Evolutionary conservation across 1,140 invertebrate genomes (phyloP).

Genomic region (Zaprionus inermis): DNA sequence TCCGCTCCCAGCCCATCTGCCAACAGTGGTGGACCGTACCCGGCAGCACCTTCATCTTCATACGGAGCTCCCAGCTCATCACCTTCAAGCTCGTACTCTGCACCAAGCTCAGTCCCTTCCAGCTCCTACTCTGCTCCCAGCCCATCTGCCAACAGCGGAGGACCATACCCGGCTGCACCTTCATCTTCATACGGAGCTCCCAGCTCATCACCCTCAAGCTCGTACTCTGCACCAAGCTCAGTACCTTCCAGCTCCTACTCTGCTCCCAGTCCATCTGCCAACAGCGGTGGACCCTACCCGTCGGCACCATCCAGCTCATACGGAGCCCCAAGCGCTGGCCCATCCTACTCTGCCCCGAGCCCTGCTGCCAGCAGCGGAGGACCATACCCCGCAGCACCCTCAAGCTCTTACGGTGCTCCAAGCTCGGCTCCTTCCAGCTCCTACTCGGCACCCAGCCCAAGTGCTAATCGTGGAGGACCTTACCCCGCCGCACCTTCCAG

Average conservation of each 20-base stretch:
- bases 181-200: constrained; percentile 39
- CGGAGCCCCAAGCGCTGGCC: constrained; percentile 43
- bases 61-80: constrained; percentile 34
- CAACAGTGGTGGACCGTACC: constrained; percentile 42
- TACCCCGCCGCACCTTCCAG: constrained; percentile 33
- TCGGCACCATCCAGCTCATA: constrained; percentile 54
- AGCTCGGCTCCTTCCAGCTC: constrained; percentile 32
- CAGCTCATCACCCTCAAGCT: constrained; percentile 22
- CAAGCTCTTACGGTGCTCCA: constrained; percentile 50
- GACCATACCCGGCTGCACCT: constrained; percentile 53
- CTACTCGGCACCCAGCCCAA: constrained; percentile 34
- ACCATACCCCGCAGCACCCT: constrained; percentile 15
- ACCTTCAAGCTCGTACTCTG: constrained; percentile 52
- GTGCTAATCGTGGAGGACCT: constrained; percentile 32
- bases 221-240: constrained; percentile 42
- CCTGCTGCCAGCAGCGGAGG: constrained; percentile 5
- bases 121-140: constrained; percentile 57
- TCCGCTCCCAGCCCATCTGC: constrained; percentile 15
- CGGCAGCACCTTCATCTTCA: constrained; percentile 32
- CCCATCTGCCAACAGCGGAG: constrained; percentile 32
- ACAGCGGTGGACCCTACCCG: constrained; percentile 37
- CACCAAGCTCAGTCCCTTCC: constrained; percentile 33
- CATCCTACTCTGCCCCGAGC: constrained; percentile 55
- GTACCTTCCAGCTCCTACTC: constrained; percentile 55
- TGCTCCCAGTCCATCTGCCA: constrained; percentile 27